Evolutionary conservation across 1,140 invertebrate species (phyloP), one percentile per base, ranked within the genome.

Genomic region (Drosophila virilis): DNA sequence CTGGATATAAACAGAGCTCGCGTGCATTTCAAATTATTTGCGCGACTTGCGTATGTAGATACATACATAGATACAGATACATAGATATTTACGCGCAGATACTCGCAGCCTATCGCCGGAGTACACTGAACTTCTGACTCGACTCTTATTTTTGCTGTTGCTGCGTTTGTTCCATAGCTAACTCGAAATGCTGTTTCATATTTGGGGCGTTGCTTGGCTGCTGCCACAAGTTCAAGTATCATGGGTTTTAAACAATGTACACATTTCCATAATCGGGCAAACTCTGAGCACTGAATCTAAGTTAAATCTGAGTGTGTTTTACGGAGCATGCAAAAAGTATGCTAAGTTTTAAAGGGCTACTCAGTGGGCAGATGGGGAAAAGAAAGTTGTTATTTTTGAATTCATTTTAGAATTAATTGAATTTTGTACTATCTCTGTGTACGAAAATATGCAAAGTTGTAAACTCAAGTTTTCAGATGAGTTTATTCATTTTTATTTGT

Each of bases 121-220:
- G 82, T 88, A 76, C 83, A 82, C 67, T 86, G 82, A 86, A 86
- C 82, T 75, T 69, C 33, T 13, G 28, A 33, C 28, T 43, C 22
- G 22, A 28, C 22, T 28, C 22, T 28, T 38, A 22, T 46, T 13
- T 15, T 38, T 52, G 37, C 32, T 80, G 46, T 60, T 71, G 22
- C 58, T 64, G 38, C 17, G 66, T 37, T 22, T 50, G 17, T 40
- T 46, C 42, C 58, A 38, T 7, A 13, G 40, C 40, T 28, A 45
- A 50, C 35, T 55, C 6, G 37, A 38, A 40, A 60, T 74, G 13
- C n/a, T 38, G 13, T 50, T 61, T 60, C 54, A 68, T 79, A 65
- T 84, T 86, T 86, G 75, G 78, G 78, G 82, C 78, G 82, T 84
- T 84, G 60, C 67, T 71, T 28, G 22, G 73, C 61, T 73, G 42